phyloP scores from a whole-genome alignment of 2,888 invertebrate genomes.

The Buathra laborator region DNA sequence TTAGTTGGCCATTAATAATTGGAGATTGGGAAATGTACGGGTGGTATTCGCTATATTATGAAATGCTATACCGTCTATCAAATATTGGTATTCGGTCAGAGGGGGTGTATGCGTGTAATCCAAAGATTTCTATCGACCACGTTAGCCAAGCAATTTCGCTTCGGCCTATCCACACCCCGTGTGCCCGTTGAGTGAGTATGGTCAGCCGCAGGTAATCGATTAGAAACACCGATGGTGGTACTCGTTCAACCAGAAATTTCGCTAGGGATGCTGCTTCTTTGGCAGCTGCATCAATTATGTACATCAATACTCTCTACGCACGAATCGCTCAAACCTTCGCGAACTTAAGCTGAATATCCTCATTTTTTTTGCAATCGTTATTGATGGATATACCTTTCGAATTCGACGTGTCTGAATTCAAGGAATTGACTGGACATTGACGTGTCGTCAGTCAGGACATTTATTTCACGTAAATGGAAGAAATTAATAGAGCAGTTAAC shows the following conservation, averaged over 20 bases:
- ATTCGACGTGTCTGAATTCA: no score
- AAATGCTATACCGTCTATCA: not conserved
- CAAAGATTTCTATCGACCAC: constrained; percentile 3
- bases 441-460: no score
- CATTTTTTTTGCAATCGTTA: not conserved
- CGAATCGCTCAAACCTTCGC: not conserved
- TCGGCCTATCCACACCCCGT: not conserved
- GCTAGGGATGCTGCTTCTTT: not conserved
- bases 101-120: not conserved
- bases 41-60: not conserved
- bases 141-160: constrained; percentile 1
- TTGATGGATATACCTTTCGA: not conserved
- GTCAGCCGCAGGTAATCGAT: constrained; percentile 14
- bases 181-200: not conserved
- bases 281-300: not conserved
- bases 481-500: no score
- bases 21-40: not conserved
- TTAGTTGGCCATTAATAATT: not conserved
- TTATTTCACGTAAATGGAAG: no score
- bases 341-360: not conserved
- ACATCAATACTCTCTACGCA: not conserved
- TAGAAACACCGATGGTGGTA: not conserved
- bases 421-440: no score
- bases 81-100: not conserved
- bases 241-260: not conserved